A percentile compares a stretch with the other conserved stretches of the same genome.
phyloP scores from a whole-genome alignment of 2,113 vertebrate species.

The Rana temporaria region DNA sequence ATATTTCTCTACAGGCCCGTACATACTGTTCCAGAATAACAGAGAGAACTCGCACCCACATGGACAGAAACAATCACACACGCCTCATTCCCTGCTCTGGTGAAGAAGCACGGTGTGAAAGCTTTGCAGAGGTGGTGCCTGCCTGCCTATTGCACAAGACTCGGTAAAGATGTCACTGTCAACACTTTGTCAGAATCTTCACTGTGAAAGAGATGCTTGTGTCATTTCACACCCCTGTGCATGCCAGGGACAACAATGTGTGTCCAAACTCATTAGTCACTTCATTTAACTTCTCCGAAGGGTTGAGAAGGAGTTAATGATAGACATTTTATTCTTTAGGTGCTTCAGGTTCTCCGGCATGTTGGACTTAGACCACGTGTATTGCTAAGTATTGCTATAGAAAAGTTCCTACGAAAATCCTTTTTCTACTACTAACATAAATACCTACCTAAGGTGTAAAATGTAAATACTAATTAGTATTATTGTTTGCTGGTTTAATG shows the following conservation, averaged over 20 bases:
- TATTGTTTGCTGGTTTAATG: too few species aligned
- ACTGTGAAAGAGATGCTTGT: constrained; percentile 36
- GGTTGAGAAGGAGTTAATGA: constrained; percentile 51
- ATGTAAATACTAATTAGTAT: too few species aligned
- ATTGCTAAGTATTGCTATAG: background rate
- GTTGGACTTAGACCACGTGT: background rate
- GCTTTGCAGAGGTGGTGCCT: constrained; percentile 30
- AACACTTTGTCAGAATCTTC: constrained; percentile 53
- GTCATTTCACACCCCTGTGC: constrained; percentile 48
- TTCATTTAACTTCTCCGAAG: constrained; percentile 15
- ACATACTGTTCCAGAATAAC: background rate
- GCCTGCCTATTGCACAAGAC: constrained; percentile 23
- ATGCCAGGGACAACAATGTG: constrained; percentile 37
- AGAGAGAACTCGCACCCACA: background rate
- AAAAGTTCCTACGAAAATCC: too few species aligned
- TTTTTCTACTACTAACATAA: too few species aligned
- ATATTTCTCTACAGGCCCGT: background rate
- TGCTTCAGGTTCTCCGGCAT: background rate
- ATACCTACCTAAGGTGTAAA: too few species aligned
- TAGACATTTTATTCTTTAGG: constrained; percentile 1
- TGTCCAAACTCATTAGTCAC: constrained; percentile 53
- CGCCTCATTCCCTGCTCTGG: background rate
- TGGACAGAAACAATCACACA: constrained; percentile 24
- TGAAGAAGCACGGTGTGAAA: background rate
- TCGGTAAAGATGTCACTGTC: constrained; percentile 54